Evolutionary conservation across 1,140 invertebrate genomes (phyloP), one percentile per base, ranked within the genome.

Genomic region (Papilio polytes): DNA sequence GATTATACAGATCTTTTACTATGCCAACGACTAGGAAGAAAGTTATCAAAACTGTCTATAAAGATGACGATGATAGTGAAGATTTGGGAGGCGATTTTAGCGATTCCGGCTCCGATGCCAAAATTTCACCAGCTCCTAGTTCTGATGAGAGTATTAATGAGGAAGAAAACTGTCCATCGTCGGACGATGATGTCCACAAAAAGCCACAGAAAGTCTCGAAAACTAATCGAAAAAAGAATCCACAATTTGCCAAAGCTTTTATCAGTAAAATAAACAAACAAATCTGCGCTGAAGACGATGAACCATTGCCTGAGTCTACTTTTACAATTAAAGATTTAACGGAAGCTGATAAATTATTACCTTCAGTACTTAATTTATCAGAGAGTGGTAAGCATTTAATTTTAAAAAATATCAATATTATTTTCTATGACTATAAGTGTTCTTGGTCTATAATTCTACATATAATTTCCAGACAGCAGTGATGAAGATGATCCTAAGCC

Each of bases 21-120:
- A 94, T 94, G 93, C 93, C 92, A 51, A 92, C 84, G 13, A 95
- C 94, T 22, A 85, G 94, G 44, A 94, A 94, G 80, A 94, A 91
- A 85, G 84, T 88, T 46, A 91, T 91, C 73, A 94, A 95, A 87
- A 92, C 91, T 8, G 86, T 92, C 31, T 95, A 94, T 48, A 92
- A 95, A 86, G 92, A 94, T 77, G 93, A 94, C 74, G 86, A 92
- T 72, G 90, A 91, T 36, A 94, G 89, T 78, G 94, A 92, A 56
- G 83, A 83, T 53, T 89, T 91, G 77, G 85, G 80, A 26, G 87
- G 85, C 41, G 94, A 95, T 88, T 95, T 95, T 78, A 93, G 91
- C 84, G 95, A 95, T 87, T 95, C 95, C 9, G 95, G 94, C 26
- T 95, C 94, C 7, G 95, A 95, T 53, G 95, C 95, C 6, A 86